Evolutionary conservation across 1,140 invertebrate species (phyloP).

Genomic region (Drosophila melanica): DNA sequence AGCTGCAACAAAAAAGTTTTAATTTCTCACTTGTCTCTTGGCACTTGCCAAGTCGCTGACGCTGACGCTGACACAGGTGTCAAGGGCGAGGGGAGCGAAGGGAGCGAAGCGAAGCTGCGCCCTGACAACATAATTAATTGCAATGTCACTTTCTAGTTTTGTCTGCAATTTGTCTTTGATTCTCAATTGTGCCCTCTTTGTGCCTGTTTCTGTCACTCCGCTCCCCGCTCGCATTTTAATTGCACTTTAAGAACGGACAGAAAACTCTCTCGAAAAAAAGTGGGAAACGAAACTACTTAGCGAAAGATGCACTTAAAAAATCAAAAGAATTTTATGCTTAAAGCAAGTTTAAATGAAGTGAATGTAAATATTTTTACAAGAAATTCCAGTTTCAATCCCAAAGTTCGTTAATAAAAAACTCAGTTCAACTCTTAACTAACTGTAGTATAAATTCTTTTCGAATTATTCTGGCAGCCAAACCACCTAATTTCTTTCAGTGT

Average conservation of each 20-base stretch:
- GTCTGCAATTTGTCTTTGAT: slow-evolving; percentile 76
- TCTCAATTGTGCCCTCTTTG: slow-evolving; percentile 49
- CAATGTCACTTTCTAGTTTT: slow-evolving; percentile 67
- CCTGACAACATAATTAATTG: slow-evolving; percentile 77
- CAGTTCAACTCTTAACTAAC: no score
- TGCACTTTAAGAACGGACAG: slow-evolving; percentile 40
- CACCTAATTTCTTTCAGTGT: not conserved
- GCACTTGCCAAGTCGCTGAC: slow-evolving; percentile 38
- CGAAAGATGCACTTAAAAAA: not conserved
- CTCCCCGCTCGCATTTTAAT: slow-evolving; percentile 40
- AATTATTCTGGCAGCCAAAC: not conserved
- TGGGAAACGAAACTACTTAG: not conserved
- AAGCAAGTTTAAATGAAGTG: no score
- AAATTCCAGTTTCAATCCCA: no score
- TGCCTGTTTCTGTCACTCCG: slow-evolving; percentile 19
- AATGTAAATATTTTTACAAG: no score
- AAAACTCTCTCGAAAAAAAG: not conserved
- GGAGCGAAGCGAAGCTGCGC: not conserved
- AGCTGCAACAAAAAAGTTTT: slow-evolving; percentile 60
- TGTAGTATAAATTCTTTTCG: no score
- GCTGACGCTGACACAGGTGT: slow-evolving; percentile 12
- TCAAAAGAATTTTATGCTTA: no score
- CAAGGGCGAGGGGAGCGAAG: slow-evolving; percentile 6
- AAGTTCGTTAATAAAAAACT: no score
- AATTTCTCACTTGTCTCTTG: slow-evolving; percentile 80